Conservation (phyloP, 1,140 invertebrate genomes). For the Aphaenogaster floridana region DNA sequence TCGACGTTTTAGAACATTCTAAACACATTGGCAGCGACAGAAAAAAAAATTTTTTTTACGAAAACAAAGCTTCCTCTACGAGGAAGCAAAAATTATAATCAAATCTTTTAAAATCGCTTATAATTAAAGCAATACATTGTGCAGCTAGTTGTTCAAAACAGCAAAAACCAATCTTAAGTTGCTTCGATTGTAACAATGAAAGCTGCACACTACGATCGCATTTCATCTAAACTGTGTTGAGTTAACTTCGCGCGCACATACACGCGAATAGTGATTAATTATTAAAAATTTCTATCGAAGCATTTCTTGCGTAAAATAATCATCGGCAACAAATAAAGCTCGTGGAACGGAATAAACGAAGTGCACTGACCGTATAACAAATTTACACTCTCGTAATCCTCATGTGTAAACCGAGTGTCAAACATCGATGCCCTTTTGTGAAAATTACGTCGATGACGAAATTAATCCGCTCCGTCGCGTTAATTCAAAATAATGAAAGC, state of each 20-base stretch:
- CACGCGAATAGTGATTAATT: slow-evolving; percentile 4
- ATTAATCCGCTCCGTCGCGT: slow-evolving; percentile 53
- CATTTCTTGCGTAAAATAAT: slow-evolving; percentile 51
- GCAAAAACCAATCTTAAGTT: not conserved
- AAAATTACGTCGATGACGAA: slow-evolving; percentile 68
- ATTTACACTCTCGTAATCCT: slow-evolving; percentile 59
- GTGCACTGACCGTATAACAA: slow-evolving; percentile 67
- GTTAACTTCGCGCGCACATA: not conserved
- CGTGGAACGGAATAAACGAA: slow-evolving; percentile 67
- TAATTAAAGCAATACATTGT: not conserved
- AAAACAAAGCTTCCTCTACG: too few species aligned
- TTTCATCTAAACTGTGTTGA: not conserved
- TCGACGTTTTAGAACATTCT: too few species aligned
- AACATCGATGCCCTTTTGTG: slow-evolving; percentile 56
- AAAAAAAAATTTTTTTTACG: too few species aligned
- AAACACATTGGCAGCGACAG: too few species aligned
- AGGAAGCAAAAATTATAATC: not conserved
- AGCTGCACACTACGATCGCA: not conserved
- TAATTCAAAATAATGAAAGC: slow-evolving; percentile 59
- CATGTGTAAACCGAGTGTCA: slow-evolving; percentile 64
- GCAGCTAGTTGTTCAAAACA: not conserved
- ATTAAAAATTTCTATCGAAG: slow-evolving; percentile 9
- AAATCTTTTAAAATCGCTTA: not conserved
- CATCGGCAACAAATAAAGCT: slow-evolving; percentile 64
- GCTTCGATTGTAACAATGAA: not conserved